Conservation (phyloP, 1,140 invertebrate genomes). For the Sarcophaga bullata region DNA sequence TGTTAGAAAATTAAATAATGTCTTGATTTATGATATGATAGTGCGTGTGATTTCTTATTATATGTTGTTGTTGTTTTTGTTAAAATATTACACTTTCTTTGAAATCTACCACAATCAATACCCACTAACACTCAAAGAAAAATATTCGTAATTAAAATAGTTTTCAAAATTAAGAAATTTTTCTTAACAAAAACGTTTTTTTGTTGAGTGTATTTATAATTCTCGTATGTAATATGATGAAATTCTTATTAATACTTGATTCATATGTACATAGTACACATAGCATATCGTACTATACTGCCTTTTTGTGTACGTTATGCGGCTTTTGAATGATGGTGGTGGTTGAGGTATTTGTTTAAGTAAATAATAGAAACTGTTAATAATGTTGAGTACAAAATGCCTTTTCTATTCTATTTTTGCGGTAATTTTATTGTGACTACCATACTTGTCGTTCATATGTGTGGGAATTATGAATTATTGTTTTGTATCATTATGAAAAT, state of each 20-base stretch:
- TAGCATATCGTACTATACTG: not conserved
- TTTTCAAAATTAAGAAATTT: too few relatives aligned
- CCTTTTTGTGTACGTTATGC: not conserved
- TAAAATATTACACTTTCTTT: not conserved
- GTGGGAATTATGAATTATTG: slow-evolving; percentile 39
- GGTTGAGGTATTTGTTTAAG: not conserved
- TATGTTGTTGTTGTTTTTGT: not conserved
- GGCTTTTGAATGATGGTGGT: not conserved
- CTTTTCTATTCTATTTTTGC: slow-evolving; percentile 26
- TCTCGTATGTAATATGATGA: too few relatives aligned
- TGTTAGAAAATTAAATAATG: slow-evolving; percentile 3
- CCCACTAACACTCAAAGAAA: not conserved
- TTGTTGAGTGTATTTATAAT: too few relatives aligned
- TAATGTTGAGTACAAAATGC: not conserved
- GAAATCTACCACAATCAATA: not conserved
- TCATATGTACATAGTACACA: not conserved
- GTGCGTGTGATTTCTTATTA: not conserved
- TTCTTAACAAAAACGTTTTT: too few relatives aligned
- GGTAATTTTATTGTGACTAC: slow-evolving; percentile 29
- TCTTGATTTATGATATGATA: slow-evolving; percentile 16
- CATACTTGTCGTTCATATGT: slow-evolving; percentile 25
- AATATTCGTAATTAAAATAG: not conserved
- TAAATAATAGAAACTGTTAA: slow-evolving; percentile 35
- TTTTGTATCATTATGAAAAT: slow-evolving; percentile 4
- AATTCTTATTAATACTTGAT: not conserved